Base-by-base conservation (phyloP, 2,113 vertebrate genomes). In the Thunnus thynnus region DNA sequence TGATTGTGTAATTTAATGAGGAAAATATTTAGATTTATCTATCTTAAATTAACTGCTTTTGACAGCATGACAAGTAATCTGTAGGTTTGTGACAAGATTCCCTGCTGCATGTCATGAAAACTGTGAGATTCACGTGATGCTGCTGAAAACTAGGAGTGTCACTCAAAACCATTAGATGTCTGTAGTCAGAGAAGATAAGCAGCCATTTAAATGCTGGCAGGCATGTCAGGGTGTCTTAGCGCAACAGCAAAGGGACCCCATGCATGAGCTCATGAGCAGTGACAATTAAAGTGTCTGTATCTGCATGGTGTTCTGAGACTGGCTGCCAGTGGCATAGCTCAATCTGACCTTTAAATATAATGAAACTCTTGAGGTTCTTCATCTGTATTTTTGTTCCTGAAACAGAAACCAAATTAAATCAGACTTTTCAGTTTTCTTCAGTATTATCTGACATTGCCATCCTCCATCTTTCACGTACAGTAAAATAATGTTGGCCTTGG, bases 171-270 rank as follows among this genome's bases (percentile, higher is more conserved):
- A 54, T 75, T 81, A 58, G 74, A 62, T 62, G 51, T 50, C 60
- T 71, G 69, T 44, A 20, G 48, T 84, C 72, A 75, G 65, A 46
- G 10, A 17, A 76, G 76, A 88, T 76, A 79, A 86, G 76, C 56
- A 67, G 62, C 72, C 76, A 68, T 81, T 86, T 72, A 79, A 80
- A 50, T 25, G 58, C 82, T 79, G 78, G 61, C 76, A 68, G 78
- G 32, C 54, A 63, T 55, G 55, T 72, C 67, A n/a, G 62, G 1
- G 22, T 72, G 30, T 73, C 47, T 18, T 20, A 72, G 20, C 30
- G 57, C 44, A 52, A 44, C 30, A 14, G 44, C 41, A 41, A 60
- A 22, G 25, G 46, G 17, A 57, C n/a, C 71, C 58, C 51, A 47
- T 82, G 75, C 22, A 58, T 46, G 54, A 65, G 47, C 60, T 72